Base-by-base conservation (phyloP, 2,888 invertebrate species). In the Neoaliturus tenellus region DNA sequence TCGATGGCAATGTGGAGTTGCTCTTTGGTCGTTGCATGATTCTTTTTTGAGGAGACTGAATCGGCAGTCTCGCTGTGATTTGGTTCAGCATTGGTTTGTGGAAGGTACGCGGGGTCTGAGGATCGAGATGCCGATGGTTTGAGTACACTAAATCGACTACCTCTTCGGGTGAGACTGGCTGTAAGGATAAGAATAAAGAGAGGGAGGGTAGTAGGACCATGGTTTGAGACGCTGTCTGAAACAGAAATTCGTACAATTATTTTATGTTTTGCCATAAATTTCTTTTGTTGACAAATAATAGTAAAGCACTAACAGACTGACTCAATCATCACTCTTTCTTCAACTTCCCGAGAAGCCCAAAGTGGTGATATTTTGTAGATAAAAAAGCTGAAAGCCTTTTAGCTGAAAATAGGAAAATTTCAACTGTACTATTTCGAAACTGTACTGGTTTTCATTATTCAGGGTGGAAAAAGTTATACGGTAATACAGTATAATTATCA, bases 101-200 rank as follows among this genome's bases (percentile, higher is more conserved):
- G 23, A 75, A 28, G 6, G 75, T 44, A 1, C 75, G 4, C 3
- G 75, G 48, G 20, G 75, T 75, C 75, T 75, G 75, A 17, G 44
- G 20, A 48, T 75, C 48, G 48, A 75, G 12, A 28, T 75, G 48
- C 17, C 75, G 75, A 28, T 75, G 75, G 75, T 75, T 75, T 10
- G 75, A 25, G 48, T 44, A 75, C 14, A 75, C 75, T 3, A 75
- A 10, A 28, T 75, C 44, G 28, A 75, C 75, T 39, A 23, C 20
- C 23, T 75, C 75, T 12, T 71, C 71, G 28, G 39, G 20, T 20
- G 23, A 17, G 35, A 23, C 41, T 8, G 41, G 71, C 10, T 71
- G 39, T 10, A 71, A 25, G 4, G 20, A 6, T 39, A 75, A 4
- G 41, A 48, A n/a, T 1, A 73, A 23, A 48, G 25, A 41, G 73